Conservation (phyloP, 2,888 invertebrate species). For the Eupithecia insigniata region DNA sequence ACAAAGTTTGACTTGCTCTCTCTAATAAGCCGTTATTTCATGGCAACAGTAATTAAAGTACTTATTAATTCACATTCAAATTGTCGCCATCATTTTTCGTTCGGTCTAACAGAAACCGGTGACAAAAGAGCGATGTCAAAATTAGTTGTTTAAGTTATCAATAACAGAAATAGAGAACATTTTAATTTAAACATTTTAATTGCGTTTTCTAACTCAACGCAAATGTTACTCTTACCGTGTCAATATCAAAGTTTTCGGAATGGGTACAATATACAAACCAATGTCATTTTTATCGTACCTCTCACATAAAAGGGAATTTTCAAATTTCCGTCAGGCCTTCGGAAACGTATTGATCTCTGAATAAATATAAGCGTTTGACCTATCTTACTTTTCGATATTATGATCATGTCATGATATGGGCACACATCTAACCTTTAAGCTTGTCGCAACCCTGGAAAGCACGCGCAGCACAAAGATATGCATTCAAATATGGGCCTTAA, state of each 20-base stretch:
- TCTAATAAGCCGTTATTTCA: background rate
- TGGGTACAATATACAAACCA: background rate
- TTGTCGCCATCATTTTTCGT: background rate
- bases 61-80: background rate
- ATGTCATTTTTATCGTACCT: background rate
- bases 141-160: no score
- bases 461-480: no score
- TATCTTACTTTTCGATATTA: background rate
- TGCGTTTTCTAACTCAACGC: no score
- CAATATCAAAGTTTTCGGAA: no score
- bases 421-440: no score
- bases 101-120: background rate
- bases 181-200: no score
- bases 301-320: background rate
- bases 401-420: no score
- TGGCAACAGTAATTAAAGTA: background rate
- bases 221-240: no score
- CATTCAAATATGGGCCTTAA: no score
- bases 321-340: background rate
- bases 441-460: no score
- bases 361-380: background rate
- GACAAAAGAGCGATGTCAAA: no score
- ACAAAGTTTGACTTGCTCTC: slow-evolving; percentile 26
- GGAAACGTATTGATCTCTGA: background rate
- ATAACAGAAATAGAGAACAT: no score